Percentiles rank a stretch among this genome's conserved stretches.
Evolutionary conservation across 1,140 invertebrate genomes (phyloP).

Genomic region (Euura saliciscinereae): DNA sequence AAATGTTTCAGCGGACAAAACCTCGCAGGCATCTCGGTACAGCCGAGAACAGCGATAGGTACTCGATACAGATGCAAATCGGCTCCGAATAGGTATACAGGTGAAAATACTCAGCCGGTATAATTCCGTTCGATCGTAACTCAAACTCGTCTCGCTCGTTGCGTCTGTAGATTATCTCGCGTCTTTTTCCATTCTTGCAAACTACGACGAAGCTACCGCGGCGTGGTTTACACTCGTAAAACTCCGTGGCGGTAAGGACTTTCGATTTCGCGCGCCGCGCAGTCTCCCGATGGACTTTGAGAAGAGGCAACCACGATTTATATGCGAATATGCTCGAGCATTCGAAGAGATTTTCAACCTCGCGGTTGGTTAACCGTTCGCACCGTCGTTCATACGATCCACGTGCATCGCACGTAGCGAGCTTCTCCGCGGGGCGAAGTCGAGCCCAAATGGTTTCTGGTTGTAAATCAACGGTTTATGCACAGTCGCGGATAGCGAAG

Average conservation of each 20-base stretch:
- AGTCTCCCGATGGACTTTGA: not conserved
- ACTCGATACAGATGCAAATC: constrained; percentile 3
- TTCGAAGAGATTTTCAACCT: not conserved
- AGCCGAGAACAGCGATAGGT: not conserved
- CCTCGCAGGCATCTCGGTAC: too few relatives aligned
- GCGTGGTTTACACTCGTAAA: not conserved
- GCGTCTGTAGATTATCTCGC: not conserved
- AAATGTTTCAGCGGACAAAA: not conserved
- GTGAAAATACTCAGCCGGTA: not conserved
- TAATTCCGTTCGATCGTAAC: not conserved
- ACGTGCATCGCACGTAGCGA: not conserved
- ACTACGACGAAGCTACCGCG: not conserved
- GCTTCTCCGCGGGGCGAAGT: too few relatives aligned
- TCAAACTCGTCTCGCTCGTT: not conserved
- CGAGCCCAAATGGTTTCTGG: constrained; percentile 32
- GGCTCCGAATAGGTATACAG: not conserved
- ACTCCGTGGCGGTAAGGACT: not conserved
- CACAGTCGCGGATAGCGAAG: constrained; percentile 22
- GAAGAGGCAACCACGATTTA: not conserved
- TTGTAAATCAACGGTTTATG: constrained; percentile 53
- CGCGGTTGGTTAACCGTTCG: not conserved
- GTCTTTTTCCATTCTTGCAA: not conserved
- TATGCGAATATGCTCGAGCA: constrained; percentile 4
- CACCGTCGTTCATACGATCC: not conserved
- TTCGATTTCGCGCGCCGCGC: constrained; percentile 4